Evolutionary conservation across 2,888 invertebrate species (phyloP).

Genomic region (Lathronympha strigana): DNA sequence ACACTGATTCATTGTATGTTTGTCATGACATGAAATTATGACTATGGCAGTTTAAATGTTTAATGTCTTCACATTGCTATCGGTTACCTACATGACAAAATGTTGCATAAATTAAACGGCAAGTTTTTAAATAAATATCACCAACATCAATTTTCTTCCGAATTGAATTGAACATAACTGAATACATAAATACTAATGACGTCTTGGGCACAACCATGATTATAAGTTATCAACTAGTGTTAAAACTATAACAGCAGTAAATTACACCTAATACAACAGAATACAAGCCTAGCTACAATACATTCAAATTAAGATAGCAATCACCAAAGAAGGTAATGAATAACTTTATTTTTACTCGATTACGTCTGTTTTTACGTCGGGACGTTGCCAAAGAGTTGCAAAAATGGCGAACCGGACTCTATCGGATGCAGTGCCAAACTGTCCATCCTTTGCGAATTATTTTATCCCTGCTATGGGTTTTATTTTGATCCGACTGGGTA

Average conservation of each 20-base stretch:
- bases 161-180: slow-evolving; percentile 1
- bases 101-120: neutral
- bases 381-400: no score
- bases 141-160: slow-evolving; percentile 7
- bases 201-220: slow-evolving; percentile 18
- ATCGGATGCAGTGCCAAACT: no score
- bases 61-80: neutral
- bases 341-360: no score
- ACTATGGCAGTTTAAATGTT: no score
- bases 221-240: neutral
- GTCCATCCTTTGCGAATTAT: no score
- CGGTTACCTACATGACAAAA: neutral
- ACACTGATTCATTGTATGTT: no score
- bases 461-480: no score
- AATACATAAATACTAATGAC: slow-evolving; percentile 7
- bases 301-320: neutral
- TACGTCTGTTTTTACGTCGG: no score
- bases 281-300: neutral
- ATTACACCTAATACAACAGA: slow-evolving; percentile 6
- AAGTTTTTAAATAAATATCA: slow-evolving; percentile 9
- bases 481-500: no score
- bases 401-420: no score
- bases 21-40: no score
- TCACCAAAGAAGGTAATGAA: no score
- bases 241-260: neutral